phyloP scores from a whole-genome alignment of 2,888 invertebrate genomes.

The Cataglyphis rosenhaueri region DNA sequence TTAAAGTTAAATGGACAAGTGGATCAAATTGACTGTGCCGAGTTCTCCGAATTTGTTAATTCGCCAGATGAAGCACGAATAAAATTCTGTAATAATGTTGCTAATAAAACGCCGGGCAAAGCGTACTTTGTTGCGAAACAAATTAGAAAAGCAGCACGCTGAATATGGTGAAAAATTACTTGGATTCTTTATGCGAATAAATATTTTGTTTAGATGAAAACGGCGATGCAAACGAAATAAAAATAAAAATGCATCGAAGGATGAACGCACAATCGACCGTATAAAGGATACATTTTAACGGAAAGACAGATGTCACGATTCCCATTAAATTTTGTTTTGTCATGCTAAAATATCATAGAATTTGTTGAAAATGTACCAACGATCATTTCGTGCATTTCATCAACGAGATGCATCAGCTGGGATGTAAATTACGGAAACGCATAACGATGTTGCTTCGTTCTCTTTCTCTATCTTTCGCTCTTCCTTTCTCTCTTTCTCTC shows the following conservation, averaged over 20 bases:
- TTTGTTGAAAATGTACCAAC: slow-evolving; percentile 24
- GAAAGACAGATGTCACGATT: background rate
- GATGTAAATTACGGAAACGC: slow-evolving; percentile 5
- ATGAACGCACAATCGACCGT: background rate
- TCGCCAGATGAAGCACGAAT: background rate
- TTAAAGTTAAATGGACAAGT: background rate
- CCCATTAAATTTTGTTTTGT: background rate
- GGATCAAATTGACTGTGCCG: background rate
- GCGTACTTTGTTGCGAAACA: background rate
- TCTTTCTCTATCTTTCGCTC: background rate
- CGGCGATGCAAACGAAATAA: no score
- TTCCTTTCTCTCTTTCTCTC: background rate
- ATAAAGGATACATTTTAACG: slow-evolving; percentile 26
- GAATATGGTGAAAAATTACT: slow-evolving; percentile 11
- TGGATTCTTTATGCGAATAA: background rate
- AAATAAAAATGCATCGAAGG: slow-evolving; percentile 14
- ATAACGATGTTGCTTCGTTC: background rate
- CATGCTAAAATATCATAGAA: slow-evolving; percentile 13
- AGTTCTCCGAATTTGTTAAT: slow-evolving; percentile 9
- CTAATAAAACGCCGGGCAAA: slow-evolving; percentile 17
- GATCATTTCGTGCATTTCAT: slow-evolving; percentile 10
- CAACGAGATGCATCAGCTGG: slow-evolving; percentile 2
- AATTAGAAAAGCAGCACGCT: background rate
- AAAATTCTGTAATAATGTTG: slow-evolving; percentile 15
- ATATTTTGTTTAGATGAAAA: background rate